A percentile compares a stretch with the other conserved stretches of the same genome.
phyloP scores from a whole-genome alignment of 2,888 invertebrate species.

The Brenthis hecate region DNA sequence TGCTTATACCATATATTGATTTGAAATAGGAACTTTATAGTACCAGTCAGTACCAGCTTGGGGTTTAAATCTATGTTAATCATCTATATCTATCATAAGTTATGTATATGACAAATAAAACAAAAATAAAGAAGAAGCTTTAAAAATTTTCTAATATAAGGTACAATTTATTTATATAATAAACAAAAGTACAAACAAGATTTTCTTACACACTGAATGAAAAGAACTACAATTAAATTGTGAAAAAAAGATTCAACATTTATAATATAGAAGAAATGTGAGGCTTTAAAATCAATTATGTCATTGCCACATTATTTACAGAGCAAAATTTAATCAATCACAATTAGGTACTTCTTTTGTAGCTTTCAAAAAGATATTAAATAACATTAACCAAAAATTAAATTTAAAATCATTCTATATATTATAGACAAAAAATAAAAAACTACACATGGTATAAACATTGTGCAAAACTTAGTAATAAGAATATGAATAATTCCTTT shows the following conservation, averaged over 20 bases:
- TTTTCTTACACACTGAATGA: background rate
- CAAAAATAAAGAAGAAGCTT: constrained; percentile 1
- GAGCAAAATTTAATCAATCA: too few relatives aligned
- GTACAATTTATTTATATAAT: constrained; percentile 21
- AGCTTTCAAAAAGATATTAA: too few relatives aligned
- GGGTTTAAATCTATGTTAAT: background rate
- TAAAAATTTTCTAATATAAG: constrained; percentile 10
- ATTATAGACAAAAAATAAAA: too few relatives aligned
- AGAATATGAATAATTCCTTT: too few relatives aligned
- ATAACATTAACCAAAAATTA: too few relatives aligned
- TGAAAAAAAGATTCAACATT: background rate
- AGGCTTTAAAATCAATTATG: background rate
- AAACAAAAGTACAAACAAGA: constrained; percentile 9
- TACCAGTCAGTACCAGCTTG: constrained; percentile 18
- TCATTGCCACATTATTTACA: too few relatives aligned
- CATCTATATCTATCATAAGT: too few relatives aligned
- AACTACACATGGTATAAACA: too few relatives aligned
- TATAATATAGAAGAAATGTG: background rate
- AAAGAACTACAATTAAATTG: background rate
- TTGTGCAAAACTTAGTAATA: too few relatives aligned
- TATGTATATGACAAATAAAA: background rate
- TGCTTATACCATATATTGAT: constrained; percentile 23
- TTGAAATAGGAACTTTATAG: background rate
- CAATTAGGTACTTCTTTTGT: too few relatives aligned
- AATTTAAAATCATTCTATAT: too few relatives aligned